phyloP scores from a whole-genome alignment of 2,888 invertebrate genomes.

The Emesis russula region DNA sequence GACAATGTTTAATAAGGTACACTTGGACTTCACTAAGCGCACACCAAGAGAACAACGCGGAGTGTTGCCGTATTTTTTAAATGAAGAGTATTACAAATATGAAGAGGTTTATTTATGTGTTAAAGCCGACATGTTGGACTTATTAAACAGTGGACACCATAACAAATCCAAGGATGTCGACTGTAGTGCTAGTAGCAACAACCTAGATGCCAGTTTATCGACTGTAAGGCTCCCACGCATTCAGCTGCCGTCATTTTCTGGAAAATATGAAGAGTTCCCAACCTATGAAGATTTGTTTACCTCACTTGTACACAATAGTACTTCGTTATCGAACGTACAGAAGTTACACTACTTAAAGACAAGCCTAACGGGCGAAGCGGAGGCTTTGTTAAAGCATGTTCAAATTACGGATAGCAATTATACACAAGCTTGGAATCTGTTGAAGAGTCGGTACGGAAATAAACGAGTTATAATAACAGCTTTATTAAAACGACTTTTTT shows the following conservation, averaged over 20 bases:
- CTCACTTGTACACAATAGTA: slow-evolving; percentile 65
- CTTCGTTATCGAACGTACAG: slow-evolving; percentile 62
- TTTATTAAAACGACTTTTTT: slow-evolving; percentile 45
- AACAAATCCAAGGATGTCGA: not conserved
- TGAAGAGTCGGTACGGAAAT: slow-evolving; percentile 52
- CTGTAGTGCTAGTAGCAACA: not conserved
- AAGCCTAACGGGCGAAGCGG: slow-evolving; percentile 71
- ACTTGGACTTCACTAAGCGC: too few species aligned
- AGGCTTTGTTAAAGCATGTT: slow-evolving; percentile 55
- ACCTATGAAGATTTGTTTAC: slow-evolving; percentile 70
- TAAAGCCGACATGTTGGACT: not conserved
- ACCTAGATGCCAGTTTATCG: not conserved
- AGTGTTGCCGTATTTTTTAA: too few species aligned
- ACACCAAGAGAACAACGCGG: too few species aligned
- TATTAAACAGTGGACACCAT: not conserved
- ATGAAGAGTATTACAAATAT: too few species aligned
- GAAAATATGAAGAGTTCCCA: slow-evolving; percentile 1
- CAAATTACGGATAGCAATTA: slow-evolving; percentile 65
- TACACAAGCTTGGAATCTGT: slow-evolving; percentile 53
- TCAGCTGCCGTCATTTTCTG: not conserved
- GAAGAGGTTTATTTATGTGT: not conserved
- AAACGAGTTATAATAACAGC: slow-evolving; percentile 31
- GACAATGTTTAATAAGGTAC: not conserved
- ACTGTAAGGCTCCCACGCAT: not conserved
- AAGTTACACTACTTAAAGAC: slow-evolving; percentile 77